Conservation (phyloP, 2,113 vertebrate species). For the Pheucticus melanocephalus region DNA sequence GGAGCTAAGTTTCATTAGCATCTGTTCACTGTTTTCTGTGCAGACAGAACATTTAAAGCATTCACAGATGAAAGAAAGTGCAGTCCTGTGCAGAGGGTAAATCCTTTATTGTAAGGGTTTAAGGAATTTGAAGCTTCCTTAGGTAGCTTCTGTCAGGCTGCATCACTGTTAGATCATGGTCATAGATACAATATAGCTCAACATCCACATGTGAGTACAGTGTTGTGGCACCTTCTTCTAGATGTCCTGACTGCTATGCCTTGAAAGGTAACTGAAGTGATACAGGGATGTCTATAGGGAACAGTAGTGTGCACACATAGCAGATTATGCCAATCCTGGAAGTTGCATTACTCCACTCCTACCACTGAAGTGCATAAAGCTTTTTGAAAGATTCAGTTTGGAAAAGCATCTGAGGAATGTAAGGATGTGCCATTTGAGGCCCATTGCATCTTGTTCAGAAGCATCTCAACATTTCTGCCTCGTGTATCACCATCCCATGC, state of each 20-base stretch:
- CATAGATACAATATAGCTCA: background rate
- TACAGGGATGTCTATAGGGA: background rate
- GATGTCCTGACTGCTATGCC: background rate
- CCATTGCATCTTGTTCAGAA: background rate
- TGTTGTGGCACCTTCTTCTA: background rate
- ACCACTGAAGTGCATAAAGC: background rate
- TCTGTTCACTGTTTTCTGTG: background rate
- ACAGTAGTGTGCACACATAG: background rate
- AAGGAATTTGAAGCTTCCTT: background rate
- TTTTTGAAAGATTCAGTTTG: background rate
- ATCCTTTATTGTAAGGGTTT: background rate
- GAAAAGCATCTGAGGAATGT: background rate
- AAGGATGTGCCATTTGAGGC: background rate
- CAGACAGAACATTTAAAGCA: background rate
- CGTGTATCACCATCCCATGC: fast-evolving
- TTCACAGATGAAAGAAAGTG: background rate
- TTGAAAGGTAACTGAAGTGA: background rate
- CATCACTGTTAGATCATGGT: no score
- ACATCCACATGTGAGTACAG: background rate
- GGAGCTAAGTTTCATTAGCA: background rate
- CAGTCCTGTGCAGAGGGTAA: background rate
- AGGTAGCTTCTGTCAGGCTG: background rate
- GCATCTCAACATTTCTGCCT: background rate
- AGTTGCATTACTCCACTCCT: background rate
- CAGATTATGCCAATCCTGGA: background rate